Evolutionary conservation across 2,888 invertebrate genomes (phyloP).

Genomic region (Dysmachus trigonus): DNA sequence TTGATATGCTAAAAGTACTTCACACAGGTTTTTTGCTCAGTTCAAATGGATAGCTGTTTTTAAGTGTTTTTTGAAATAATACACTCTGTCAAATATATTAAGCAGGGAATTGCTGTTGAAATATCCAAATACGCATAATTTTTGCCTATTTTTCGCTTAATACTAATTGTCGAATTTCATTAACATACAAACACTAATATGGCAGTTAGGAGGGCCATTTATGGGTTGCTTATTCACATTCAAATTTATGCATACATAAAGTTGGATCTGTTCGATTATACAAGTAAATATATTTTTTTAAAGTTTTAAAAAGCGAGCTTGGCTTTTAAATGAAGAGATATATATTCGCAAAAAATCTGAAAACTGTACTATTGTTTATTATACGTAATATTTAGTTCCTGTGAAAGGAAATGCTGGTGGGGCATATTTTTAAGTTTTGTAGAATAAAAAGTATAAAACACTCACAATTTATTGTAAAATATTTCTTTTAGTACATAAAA

Average conservation of each 20-base stretch:
- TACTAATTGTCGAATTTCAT: neutral
- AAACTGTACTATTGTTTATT: neutral
- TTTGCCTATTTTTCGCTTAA: neutral
- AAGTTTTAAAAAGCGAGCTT: neutral
- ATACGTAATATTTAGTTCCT: no score
- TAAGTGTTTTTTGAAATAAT: conserved; percentile 43
- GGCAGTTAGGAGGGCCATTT: neutral
- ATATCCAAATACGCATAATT: neutral
- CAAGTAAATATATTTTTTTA: neutral
- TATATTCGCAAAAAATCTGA: neutral
- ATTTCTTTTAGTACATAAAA: neutral
- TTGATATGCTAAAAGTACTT: conserved; percentile 43
- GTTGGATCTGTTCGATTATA: neutral
- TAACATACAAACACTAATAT: neutral
- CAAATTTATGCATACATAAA: neutral
- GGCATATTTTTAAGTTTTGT: no score
- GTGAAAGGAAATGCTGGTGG: no score
- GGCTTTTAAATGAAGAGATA: neutral
- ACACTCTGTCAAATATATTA: conserved; percentile 35
- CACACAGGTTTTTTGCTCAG: conserved; percentile 42
- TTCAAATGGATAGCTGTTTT: conserved; percentile 43
- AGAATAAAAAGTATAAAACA: no score
- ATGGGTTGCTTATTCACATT: neutral
- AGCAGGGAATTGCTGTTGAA: conserved; percentile 44
- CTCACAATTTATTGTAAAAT: neutral